Conservation (phyloP, 1,140 invertebrate genomes). For the Tribolium castaneum region DNA sequence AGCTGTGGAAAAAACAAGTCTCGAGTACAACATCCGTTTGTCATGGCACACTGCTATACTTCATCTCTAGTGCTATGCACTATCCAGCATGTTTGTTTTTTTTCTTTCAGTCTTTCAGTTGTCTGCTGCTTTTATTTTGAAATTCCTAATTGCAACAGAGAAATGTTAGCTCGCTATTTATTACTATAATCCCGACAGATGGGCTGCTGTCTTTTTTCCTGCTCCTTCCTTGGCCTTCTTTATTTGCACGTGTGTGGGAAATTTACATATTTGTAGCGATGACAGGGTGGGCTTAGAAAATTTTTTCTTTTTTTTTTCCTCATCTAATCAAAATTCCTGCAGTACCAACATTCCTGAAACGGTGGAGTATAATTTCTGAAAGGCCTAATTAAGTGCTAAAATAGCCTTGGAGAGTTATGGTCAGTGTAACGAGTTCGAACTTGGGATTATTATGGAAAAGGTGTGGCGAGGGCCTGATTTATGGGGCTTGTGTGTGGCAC, state of each 20-base stretch:
- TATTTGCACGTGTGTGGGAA: slow-evolving; percentile 7
- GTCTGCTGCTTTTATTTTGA: neutral
- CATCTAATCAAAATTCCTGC: too few relatives aligned
- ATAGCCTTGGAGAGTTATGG: too few relatives aligned
- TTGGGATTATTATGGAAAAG: too few relatives aligned
- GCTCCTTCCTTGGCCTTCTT: neutral
- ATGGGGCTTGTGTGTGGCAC: too few relatives aligned
- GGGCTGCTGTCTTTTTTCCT: neutral
- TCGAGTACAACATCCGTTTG: slow-evolving; percentile 24
- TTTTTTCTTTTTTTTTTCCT: too few relatives aligned
- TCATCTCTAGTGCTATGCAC: slow-evolving; percentile 3
- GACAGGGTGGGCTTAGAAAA: neutral
- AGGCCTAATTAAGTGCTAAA: too few relatives aligned
- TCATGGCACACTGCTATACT: slow-evolving; percentile 19
- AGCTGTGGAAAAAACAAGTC: slow-evolving; percentile 17
- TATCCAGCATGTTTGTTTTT: neutral
- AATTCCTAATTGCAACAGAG: slow-evolving; percentile 13
- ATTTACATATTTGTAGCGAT: neutral
- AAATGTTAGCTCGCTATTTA: slow-evolving; percentile 28
- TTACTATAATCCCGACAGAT: slow-evolving; percentile 20
- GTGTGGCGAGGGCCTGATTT: too few relatives aligned
- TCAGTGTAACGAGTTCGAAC: too few relatives aligned
- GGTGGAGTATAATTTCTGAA: too few relatives aligned
- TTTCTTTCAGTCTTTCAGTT: neutral
- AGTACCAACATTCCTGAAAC: too few relatives aligned